A percentile compares a stretch with the other conserved stretches of the same genome.
These are phyloP conservation scores for Xiphorhynchus elegans DNA, from an alignment of 2,113 vertebrate species.

Conservation along the genomic window DNA sequence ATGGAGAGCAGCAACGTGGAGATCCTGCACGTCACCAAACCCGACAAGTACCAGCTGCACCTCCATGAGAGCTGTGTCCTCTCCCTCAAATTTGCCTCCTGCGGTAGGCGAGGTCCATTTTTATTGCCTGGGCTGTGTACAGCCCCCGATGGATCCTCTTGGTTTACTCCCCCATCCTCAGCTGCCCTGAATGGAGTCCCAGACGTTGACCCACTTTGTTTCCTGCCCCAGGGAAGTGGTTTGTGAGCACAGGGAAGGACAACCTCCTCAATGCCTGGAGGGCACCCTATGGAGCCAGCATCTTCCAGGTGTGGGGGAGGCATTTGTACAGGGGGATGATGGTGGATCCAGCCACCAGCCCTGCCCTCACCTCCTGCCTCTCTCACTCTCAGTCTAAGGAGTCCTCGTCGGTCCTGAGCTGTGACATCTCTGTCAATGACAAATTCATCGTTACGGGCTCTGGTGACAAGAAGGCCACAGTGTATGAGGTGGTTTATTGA, in stretches of 20 bases:
- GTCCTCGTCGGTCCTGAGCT: conserved; percentile 83
- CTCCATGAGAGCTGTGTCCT: conserved; percentile 89
- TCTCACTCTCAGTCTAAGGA: conserved; percentile 80
- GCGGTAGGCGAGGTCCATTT: conserved; percentile 53
- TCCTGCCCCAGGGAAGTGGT: conserved; percentile 80
- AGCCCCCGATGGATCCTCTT: not conserved
- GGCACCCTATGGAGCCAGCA: conserved; percentile 78
- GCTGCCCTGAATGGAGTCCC: conserved; percentile 14
- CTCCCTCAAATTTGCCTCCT: conserved; percentile 88
- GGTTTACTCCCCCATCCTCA: accelerated
- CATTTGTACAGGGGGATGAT: accelerated
- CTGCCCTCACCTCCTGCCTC: not conserved
- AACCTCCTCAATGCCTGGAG: conserved; percentile 81
- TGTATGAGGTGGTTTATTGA: conserved; percentile 90
- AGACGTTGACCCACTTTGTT: not conserved
- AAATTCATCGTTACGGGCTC: conserved; percentile 87
- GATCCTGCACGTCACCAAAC: conserved; percentile 23
- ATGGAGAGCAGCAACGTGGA: conserved; percentile 29
- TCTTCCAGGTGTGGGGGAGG: conserved; percentile 79
- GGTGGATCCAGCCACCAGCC: accelerated
- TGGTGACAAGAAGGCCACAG: conserved; percentile 85
- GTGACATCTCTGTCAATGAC: conserved; percentile 84
- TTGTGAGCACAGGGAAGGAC: conserved; percentile 86
- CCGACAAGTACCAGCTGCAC: conserved; percentile 18
- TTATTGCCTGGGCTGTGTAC: not conserved